phyloP scores from a whole-genome alignment of 1,140 invertebrate species.

The Megalopta genalis region DNA sequence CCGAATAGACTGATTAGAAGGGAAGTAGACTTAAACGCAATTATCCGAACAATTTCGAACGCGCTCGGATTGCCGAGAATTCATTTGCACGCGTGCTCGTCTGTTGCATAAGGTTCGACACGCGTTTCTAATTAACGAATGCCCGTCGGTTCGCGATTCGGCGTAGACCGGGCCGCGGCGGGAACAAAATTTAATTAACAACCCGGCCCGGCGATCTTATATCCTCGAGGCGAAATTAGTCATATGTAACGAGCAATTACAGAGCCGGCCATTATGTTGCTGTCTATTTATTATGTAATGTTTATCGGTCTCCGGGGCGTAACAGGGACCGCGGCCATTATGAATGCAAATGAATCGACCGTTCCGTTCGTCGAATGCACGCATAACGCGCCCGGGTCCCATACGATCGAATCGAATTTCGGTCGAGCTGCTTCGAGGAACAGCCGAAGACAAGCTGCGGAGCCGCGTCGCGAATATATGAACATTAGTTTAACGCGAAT shows the following conservation, averaged over 20 bases:
- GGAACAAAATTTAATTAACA: background rate
- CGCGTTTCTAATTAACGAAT: too few relatives aligned
- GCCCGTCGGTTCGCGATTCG: too few relatives aligned
- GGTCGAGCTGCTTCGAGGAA: background rate
- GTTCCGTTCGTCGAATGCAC: background rate
- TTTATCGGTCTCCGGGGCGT: conserved; percentile 47
- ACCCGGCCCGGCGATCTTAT: background rate
- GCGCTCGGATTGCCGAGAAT: too few relatives aligned
- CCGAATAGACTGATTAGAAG: too few relatives aligned
- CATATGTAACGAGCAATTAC: conserved; percentile 44
- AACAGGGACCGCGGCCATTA: conserved; percentile 29
- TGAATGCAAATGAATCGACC: conserved; percentile 53
- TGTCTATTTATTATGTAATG: conserved; percentile 53
- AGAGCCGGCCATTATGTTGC: conserved; percentile 33
- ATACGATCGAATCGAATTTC: conserved; percentile 26
- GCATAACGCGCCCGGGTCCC: background rate
- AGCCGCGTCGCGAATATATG: background rate
- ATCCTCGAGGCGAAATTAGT: conserved; percentile 12
- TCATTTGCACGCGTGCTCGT: too few relatives aligned
- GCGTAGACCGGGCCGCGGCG: too few relatives aligned
- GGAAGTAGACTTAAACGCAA: too few relatives aligned
- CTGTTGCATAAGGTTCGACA: too few relatives aligned
- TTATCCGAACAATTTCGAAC: too few relatives aligned
- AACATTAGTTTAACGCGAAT: background rate
- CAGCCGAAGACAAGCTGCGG: background rate